phyloP scores from a whole-genome alignment of 2,797 vertebrate genomes.

The Caiman crocodilus region DNA sequence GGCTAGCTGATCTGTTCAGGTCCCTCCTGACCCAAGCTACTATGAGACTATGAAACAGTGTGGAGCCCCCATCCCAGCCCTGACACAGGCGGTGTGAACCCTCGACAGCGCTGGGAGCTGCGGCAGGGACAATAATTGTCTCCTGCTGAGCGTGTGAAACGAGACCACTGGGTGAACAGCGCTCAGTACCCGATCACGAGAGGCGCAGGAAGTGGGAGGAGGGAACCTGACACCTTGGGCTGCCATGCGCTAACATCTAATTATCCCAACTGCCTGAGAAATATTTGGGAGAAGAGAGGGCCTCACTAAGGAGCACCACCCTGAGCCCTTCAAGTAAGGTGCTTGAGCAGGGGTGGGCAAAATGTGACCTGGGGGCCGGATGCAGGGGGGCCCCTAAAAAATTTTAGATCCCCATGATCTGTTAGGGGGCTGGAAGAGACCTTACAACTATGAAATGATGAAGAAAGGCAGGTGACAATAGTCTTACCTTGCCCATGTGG shows the following conservation, averaged over 20 bases:
- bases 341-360: too few relatives aligned
- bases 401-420: too few relatives aligned
- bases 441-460: neutral
- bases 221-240: neutral
- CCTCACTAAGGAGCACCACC: fast-evolving
- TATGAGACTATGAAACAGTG: too few relatives aligned
- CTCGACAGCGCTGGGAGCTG: neutral
- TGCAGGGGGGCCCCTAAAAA: too few relatives aligned
- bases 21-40: too few relatives aligned
- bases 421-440: too few relatives aligned
- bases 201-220: neutral
- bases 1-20: neutral
- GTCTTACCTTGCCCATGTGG: neutral
- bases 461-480: neutral
- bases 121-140: neutral
- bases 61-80: neutral
- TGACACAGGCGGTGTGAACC: neutral
- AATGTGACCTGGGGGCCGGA: too few relatives aligned
- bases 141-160: neutral
- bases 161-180: neutral
- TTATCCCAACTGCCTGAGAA: neutral
- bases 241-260: neutral
- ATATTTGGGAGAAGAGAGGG: fast-evolving
- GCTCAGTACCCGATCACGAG: neutral
- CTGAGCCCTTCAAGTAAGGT: neutral